A percentile compares a stretch with the other conserved stretches of the same genome.
Evolutionary conservation across 2,888 invertebrate genomes (phyloP).

Genomic region (Punctoribates punctum): DNA sequence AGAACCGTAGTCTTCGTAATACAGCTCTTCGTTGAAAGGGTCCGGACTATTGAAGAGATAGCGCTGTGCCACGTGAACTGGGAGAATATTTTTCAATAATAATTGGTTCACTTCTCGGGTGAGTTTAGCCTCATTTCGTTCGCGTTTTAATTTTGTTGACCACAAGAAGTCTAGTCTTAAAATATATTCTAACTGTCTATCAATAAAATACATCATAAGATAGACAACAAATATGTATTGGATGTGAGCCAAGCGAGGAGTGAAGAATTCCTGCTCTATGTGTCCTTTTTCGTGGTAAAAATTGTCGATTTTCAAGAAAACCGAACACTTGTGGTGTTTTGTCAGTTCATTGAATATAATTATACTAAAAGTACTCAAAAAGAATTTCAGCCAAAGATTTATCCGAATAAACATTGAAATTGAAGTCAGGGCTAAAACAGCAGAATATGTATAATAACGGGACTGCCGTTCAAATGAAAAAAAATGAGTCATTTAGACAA

Average conservation of each 20-base stretch:
- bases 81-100: slow-evolving; percentile 84
- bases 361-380: slow-evolving; percentile 67
- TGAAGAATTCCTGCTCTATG: slow-evolving; percentile 22
- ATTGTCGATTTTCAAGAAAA: slow-evolving; percentile 34
- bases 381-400: slow-evolving; percentile 76
- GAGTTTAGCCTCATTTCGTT: slow-evolving; percentile 79
- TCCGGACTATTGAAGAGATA: slow-evolving; percentile 50
- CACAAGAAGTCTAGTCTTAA: slow-evolving; percentile 80
- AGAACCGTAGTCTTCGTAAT: slow-evolving; percentile 64
- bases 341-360: slow-evolving; percentile 66
- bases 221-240: slow-evolving; percentile 69
- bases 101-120: slow-evolving; percentile 82
- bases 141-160: slow-evolving; percentile 70
- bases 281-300: not conserved
- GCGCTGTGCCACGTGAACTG: slow-evolving; percentile 72
- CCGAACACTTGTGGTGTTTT: slow-evolving; percentile 32
- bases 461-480: not conserved
- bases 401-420: slow-evolving; percentile 81
- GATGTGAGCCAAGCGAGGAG: slow-evolving; percentile 58
- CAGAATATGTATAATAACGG: slow-evolving; percentile 78
- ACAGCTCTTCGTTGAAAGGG: slow-evolving; percentile 30
- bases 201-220: slow-evolving; percentile 76
- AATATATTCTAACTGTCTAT: slow-evolving; percentile 76
- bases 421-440: slow-evolving; percentile 72
- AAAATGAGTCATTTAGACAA: not conserved